Percentiles rank a stretch among this genome's conserved stretches.
phyloP scores from a whole-genome alignment of 1,140 invertebrate genomes.

The Drosophila kohkoa region DNA sequence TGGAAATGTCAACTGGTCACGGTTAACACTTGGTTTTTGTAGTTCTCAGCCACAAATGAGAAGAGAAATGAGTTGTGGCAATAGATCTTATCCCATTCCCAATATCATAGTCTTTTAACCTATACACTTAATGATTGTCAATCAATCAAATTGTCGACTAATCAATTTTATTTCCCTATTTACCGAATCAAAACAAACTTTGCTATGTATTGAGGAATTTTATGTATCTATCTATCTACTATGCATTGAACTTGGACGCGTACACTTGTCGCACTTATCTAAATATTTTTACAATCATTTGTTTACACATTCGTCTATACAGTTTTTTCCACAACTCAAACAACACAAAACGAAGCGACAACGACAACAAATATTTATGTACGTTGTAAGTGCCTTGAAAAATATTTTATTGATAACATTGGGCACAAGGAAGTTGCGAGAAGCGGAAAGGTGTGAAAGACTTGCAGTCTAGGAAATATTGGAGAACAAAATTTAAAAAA shows the following conservation, averaged over 20 bases:
- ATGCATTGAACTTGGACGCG: background rate
- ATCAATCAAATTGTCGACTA: slow-evolving; percentile 24
- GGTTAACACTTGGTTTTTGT: slow-evolving; percentile 1
- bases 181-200: slow-evolving; percentile 16
- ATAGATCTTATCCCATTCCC: slow-evolving; percentile 18
- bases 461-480: background rate
- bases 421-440: slow-evolving; percentile 18
- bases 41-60: background rate
- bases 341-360: slow-evolving; percentile 5
- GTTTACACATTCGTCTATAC: slow-evolving; percentile 39
- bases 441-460: slow-evolving; percentile 20
- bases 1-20: slow-evolving; percentile 9
- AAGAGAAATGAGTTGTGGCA: slow-evolving; percentile 4
- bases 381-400: slow-evolving; percentile 24
- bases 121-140: slow-evolving; percentile 17
- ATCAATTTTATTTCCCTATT: slow-evolving; percentile 67
- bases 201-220: slow-evolving; percentile 17
- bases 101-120: background rate
- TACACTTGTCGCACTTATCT: slow-evolving; percentile 64
- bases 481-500: no score
- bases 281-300: slow-evolving; percentile 64
- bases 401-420: slow-evolving; percentile 7
- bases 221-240: slow-evolving; percentile 13
- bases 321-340: slow-evolving; percentile 21
- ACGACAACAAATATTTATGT: slow-evolving; percentile 8